These are phyloP conservation scores for Anthoptus insignis DNA, from an alignment of 2,888 invertebrate species.

Conservation along the genomic window DNA sequence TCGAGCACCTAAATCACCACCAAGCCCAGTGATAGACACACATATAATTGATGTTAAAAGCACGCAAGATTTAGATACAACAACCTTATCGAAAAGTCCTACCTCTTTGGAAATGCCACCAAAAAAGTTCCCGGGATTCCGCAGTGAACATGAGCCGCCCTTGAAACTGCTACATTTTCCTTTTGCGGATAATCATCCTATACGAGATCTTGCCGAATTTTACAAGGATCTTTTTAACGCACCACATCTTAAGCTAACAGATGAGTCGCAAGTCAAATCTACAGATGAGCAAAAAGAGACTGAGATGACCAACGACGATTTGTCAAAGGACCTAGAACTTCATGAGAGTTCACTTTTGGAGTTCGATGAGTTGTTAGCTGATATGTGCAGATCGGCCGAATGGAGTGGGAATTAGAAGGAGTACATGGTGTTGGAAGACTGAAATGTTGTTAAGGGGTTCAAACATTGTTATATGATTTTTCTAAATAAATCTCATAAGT, in stretches of 20 bases:
- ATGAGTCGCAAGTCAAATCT: slow-evolving; percentile 52
- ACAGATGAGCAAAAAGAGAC: slow-evolving; percentile 58
- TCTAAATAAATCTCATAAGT: too few relatives aligned
- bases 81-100: slow-evolving; percentile 69
- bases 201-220: slow-evolving; percentile 92
- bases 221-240: slow-evolving; percentile 94
- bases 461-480: slow-evolving; percentile 24
- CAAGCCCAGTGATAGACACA: slow-evolving; percentile 51
- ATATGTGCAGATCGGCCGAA: slow-evolving; percentile 89
- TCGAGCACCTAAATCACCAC: slow-evolving; percentile 73
- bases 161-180: slow-evolving; percentile 92
- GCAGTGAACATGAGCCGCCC: slow-evolving; percentile 88
- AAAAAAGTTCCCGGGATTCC: slow-evolving; percentile 75
- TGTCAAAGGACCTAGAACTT: slow-evolving; percentile 90
- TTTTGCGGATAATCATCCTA: slow-evolving; percentile 91
- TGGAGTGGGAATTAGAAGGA: slow-evolving; percentile 79
- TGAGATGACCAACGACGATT: slow-evolving; percentile 79
- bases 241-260: slow-evolving; percentile 73
- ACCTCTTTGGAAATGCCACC: slow-evolving; percentile 77
- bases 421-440: slow-evolving; percentile 55
- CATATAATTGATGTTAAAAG: slow-evolving; percentile 63
- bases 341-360: slow-evolving; percentile 92
- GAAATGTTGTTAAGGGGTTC: slow-evolving; percentile 46
- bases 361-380: slow-evolving; percentile 92
- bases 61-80: slow-evolving; percentile 70